Base-by-base conservation (phyloP, 2,113 vertebrate genomes). In the Lagopus leucura region DNA sequence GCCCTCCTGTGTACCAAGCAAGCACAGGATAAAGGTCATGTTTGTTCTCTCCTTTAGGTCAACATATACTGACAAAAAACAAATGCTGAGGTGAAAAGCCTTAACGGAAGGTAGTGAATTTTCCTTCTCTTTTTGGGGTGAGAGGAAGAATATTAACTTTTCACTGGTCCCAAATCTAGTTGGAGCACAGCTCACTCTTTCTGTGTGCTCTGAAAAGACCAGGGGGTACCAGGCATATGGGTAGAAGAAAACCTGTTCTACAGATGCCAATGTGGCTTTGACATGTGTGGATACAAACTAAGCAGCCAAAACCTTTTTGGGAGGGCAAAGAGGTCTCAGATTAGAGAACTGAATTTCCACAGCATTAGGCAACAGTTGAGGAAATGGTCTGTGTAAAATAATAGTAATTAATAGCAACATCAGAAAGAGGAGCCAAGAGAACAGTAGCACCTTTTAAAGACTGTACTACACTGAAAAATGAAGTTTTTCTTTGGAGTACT, bases 341-440 rank as follows among this genome's bases (percentile, higher is more conserved):
- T 10, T 55, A 19, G 17, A 81, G 45, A 75, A 16, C 2, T 75
- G 0, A 0, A 4, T 43, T 90, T 79, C n/a, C 61, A 3, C 8
- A 71, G 57, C 27, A 64, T 25, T 2, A 48, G 27, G 43, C 19
- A 75, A 4, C 10, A 74, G 32, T 34, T 60, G 57, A 47, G 22
- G 4, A 52, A 57, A 50, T 3, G 17, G 67, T 67, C 47, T 60
- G 22, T 11, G 22, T 19, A 65, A 52, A 79, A 52, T 70, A 38
- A 5, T 24, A 14, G 10, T 7, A 43, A 5, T 65, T 50, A 60
- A 60, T 21, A 8, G 6, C 38, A 70, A 3, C 1, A 3, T 9
- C 40, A 13, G 55, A 40, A 83, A 36, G 25, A 74, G 11, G 15
- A 66, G 12, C 19, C 30, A 19, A 54, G 61, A 1, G 11, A 42